These are phyloP conservation scores for Chromoteleia sp. DNA, from an alignment of 2,888 invertebrate genomes.

Conservation along the genomic window DNA sequence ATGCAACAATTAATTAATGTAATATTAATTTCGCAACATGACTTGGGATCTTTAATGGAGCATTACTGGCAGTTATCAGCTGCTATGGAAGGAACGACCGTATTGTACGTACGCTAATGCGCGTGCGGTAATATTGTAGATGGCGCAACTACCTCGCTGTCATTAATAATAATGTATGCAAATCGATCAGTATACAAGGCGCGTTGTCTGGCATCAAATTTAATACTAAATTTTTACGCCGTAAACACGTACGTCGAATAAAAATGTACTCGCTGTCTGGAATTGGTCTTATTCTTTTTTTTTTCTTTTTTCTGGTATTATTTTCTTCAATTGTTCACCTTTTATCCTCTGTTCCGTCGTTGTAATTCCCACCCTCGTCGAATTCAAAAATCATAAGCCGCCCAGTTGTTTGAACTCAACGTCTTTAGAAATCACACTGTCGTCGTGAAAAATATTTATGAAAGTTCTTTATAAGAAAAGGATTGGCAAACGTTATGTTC, in stretches of 20 bases:
- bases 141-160: conserved; percentile 65
- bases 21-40: conserved; percentile 61
- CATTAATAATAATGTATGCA: conserved; percentile 65
- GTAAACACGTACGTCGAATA: conserved; percentile 48
- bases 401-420: conserved; percentile 57
- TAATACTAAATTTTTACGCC: conserved; percentile 54
- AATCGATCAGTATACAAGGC: conserved; percentile 68
- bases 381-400: conserved; percentile 55
- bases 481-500: conserved; percentile 61
- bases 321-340: neutral
- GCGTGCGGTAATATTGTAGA: conserved; percentile 67
- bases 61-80: conserved; percentile 71
- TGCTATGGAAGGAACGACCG: conserved; percentile 71
- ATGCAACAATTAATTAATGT: conserved; percentile 57
- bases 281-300: conserved; percentile 41
- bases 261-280: conserved; percentile 47
- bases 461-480: conserved; percentile 61
- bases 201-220: conserved; percentile 63
- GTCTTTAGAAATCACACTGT: conserved; percentile 59
- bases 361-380: conserved; percentile 6
- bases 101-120: conserved; percentile 70
- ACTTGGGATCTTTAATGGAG: conserved; percentile 68
- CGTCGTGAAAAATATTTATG: conserved; percentile 66
- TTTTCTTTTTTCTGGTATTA: neutral
- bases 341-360: conserved; percentile 4